Base-by-base conservation (phyloP, 2,888 invertebrate species). In the Vesta saturnalis region DNA sequence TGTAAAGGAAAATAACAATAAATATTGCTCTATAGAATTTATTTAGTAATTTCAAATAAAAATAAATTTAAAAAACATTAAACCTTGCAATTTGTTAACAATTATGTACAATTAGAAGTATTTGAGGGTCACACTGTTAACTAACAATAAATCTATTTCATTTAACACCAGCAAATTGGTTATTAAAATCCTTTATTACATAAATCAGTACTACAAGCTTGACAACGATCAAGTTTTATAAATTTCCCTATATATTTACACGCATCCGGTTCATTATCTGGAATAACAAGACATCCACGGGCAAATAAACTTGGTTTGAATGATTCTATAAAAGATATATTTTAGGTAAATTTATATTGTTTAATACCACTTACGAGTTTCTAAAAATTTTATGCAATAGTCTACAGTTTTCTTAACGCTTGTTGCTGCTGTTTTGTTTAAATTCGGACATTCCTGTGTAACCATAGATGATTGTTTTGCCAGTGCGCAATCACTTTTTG, bases 401-500 rank as follows among this genome's bases (percentile, higher is more conserved):
- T 5, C 30, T 6, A 30, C 30, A 30, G 10, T 5, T 6, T 30
- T 10, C 30, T n/a, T n/a, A n/a, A n/a, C n/a, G n/a, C n/a, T n/a
- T n/a, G n/a, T n/a, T n/a, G n/a, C n/a, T n/a, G n/a, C n/a, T n/a
- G n/a, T 30, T 5, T 30, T 30, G 10, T 30, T 30, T 6, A 30
- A 6, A 10, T 5, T 5, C 30, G 5, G 5, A 49, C 49, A 49
- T 1, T 49, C 49, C 12, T 15, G 49, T 8, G 3, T 4, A 1
- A 12, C 49, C 49, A 49, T 49, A 1, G 49, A 49, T 3, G 16
- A 6, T 18, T 1, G 8, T 18, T 14, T 15, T 15, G 14, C 16
- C 8, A 14, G 6, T 8, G 49, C 49, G 49, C 49, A 49, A 15
- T 49, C 49, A 49, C 49, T 49, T 49, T 12, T 49, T 49, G 49